Percentiles rank a stretch among this genome's conserved stretches.
Evolutionary conservation across 2,113 vertebrate species (phyloP).

Genomic region (Oryzias curvinotus): DNA sequence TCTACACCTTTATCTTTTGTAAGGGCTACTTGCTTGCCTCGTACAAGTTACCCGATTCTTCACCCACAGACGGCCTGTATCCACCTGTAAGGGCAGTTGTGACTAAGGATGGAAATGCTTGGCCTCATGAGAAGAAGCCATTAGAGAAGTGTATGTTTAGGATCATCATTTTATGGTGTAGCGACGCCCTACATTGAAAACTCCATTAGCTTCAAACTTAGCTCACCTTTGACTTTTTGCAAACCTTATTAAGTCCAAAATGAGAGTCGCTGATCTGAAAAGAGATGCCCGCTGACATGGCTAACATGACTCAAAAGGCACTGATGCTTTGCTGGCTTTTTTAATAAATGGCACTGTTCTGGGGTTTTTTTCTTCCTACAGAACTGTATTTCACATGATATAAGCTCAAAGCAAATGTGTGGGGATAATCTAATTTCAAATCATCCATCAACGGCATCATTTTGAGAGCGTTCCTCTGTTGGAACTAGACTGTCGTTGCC

Average conservation of each 20-base stretch:
- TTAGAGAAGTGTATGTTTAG: background rate
- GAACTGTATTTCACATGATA: slow-evolving; percentile 12
- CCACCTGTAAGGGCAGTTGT: too few relatives aligned
- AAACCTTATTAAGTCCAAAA: slow-evolving; percentile 29
- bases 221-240: slow-evolving; percentile 28
- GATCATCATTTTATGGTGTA: slow-evolving; percentile 2
- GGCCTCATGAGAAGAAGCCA: background rate
- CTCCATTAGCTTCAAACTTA: slow-evolving; percentile 17
- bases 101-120: background rate
- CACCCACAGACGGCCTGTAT: too few relatives aligned
- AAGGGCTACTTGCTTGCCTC: too few relatives aligned
- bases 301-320: slow-evolving; percentile 25
- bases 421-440: slow-evolving; percentile 54
- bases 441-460: slow-evolving; percentile 38
- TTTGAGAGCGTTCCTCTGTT: slow-evolving; percentile 15
- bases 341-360: slow-evolving; percentile 11
- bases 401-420: slow-evolving; percentile 48
- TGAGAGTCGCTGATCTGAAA: slow-evolving; percentile 49
- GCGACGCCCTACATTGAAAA: slow-evolving; percentile 5
- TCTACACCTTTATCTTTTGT: too few relatives aligned
- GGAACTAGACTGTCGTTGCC: slow-evolving; percentile 15
- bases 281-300: slow-evolving; percentile 55
- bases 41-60: too few relatives aligned
- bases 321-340: slow-evolving; percentile 33
- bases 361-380: background rate